These are phyloP conservation scores for Proteles cristata DNA, from an alignment of 2,113 vertebrate species.

Conservation along the genomic window DNA sequence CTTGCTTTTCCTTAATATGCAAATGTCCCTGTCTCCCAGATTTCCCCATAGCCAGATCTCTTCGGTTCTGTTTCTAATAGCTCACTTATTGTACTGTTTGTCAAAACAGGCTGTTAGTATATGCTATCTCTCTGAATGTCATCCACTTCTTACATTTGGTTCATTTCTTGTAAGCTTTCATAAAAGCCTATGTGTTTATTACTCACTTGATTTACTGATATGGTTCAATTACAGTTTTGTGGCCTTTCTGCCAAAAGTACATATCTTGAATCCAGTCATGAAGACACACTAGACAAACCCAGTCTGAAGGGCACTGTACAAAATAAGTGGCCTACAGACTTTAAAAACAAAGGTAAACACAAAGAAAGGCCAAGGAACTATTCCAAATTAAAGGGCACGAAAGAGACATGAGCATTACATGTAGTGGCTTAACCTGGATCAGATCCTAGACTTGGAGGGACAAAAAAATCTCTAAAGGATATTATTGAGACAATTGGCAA, in stretches of 20 bases:
- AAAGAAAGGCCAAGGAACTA: not conserved
- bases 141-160: not conserved
- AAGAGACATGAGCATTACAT: not conserved
- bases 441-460: not conserved
- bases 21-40: not conserved
- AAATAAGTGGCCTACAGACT: not conserved
- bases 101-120: not conserved
- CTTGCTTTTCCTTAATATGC: conserved; percentile 3
- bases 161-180: not conserved
- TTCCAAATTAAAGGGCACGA: not conserved
- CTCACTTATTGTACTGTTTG: not conserved
- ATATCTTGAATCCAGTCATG: not conserved
- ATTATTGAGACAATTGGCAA: not conserved
- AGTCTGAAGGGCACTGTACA: not conserved
- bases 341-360: not conserved
- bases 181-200: not conserved
- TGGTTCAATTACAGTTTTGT: not conserved
- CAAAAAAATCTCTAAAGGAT: not conserved
- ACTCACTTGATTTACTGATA: not conserved
- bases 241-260: not conserved
- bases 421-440: not conserved
- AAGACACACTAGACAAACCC: not conserved
- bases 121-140: not conserved
- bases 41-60: not conserved
- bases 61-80: not conserved